phyloP scores from a whole-genome alignment of 1,140 invertebrate genomes.

The Propsilocerus akamusi region DNA sequence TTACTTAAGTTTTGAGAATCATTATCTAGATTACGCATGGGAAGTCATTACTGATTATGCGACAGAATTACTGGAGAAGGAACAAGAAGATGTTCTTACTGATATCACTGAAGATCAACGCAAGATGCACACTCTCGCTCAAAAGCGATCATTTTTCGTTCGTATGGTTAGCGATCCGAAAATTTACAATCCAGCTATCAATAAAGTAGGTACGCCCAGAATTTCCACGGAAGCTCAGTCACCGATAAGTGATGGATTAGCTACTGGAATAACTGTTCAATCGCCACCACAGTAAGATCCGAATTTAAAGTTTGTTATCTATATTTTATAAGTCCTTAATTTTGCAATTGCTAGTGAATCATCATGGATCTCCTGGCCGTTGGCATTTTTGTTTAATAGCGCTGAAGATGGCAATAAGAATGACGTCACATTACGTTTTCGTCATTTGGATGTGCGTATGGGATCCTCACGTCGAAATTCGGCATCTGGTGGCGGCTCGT shows the following conservation, averaged over 20 bases:
- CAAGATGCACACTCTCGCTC: conserved; percentile 50
- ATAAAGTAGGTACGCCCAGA: conserved; percentile 40
- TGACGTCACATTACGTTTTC: conserved; percentile 63
- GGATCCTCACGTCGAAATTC: conserved; percentile 25
- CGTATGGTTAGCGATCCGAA: conserved; percentile 95
- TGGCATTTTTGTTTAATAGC: conserved; percentile 66
- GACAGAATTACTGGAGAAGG: conserved; percentile 58
- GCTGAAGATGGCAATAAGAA: conserved; percentile 44
- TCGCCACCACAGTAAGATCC: conserved; percentile 21
- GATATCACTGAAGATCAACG: conserved; percentile 46
- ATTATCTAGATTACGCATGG: conserved; percentile 58
- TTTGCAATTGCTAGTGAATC: conserved; percentile 22
- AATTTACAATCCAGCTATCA: conserved; percentile 79
- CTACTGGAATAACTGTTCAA: conserved; percentile 26
- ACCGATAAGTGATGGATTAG: conserved; percentile 25
- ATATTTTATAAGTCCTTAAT: background rate
- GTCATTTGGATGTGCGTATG: conserved; percentile 61
- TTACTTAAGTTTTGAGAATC: conserved; percentile 1
- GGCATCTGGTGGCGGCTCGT: conserved; percentile 28
- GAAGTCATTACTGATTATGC: conserved; percentile 70
- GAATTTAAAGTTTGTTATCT: background rate
- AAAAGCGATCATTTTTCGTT: conserved; percentile 88
- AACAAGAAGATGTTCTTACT: conserved; percentile 44
- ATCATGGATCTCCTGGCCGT: conserved; percentile 83
- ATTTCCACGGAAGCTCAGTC: conserved; percentile 22